phyloP scores from a whole-genome alignment of 2,113 vertebrate genomes.

The Cranoglanis bouderius region DNA sequence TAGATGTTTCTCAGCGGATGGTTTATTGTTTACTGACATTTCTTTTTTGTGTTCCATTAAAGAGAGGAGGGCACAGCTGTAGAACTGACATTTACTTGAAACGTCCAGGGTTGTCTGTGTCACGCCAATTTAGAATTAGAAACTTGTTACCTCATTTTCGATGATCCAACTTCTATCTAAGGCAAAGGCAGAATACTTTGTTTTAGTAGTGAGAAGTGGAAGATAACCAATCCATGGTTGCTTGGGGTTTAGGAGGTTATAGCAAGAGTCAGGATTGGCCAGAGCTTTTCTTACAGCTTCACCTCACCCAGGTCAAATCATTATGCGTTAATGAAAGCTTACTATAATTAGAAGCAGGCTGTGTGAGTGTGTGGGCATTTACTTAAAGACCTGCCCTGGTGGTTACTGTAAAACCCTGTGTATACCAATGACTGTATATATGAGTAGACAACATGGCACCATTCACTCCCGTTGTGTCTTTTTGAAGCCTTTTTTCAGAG shows the following conservation, averaged over 20 bases:
- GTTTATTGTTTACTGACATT: constrained; percentile 33
- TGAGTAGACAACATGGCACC: neutral
- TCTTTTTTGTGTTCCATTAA: constrained; percentile 24
- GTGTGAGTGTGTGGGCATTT: neutral
- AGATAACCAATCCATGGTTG: neutral
- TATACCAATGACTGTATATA: neutral
- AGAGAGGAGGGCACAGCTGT: constrained; percentile 17
- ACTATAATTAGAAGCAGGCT: constrained; percentile 3
- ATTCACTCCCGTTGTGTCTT: neutral
- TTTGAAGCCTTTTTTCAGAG: neutral
- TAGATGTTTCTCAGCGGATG: constrained; percentile 14
- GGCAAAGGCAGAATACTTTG: neutral
- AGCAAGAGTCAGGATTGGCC: neutral
- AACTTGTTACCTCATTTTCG: neutral
- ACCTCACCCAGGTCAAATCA: neutral
- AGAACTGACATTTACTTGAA: constrained; percentile 37
- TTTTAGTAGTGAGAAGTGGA: neutral
- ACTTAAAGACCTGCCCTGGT: neutral
- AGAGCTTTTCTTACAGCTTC: neutral
- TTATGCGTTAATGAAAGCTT: neutral
- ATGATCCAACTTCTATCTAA: neutral
- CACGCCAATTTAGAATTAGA: constrained; percentile 33
- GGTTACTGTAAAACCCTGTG: neutral
- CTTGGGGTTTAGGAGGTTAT: neutral
- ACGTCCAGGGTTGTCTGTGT: constrained; percentile 9